Evolutionary conservation across 1,140 invertebrate genomes (phyloP).

Genomic region (Drosophila willistoni): DNA sequence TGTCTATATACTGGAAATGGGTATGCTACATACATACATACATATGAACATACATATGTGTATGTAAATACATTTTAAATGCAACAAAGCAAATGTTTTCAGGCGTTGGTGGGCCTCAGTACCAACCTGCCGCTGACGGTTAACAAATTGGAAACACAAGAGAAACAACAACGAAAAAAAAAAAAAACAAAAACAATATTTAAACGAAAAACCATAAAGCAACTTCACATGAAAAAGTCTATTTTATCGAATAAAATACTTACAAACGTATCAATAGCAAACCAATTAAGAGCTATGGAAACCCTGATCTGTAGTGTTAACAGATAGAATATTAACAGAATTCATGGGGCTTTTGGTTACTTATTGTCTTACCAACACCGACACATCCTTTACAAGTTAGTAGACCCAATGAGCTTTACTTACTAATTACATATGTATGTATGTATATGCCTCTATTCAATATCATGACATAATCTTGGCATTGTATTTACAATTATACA

Average conservation of each 20-base stretch:
- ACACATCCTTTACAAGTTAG: no score
- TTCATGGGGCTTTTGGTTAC: no score
- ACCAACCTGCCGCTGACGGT: neutral
- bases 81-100: constrained; percentile 14
- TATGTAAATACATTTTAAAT: constrained; percentile 13
- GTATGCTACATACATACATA: neutral
- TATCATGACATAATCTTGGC: no score
- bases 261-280: neutral
- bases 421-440: no score
- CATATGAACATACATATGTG: neutral
- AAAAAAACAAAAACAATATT: neutral
- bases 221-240: neutral
- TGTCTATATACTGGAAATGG: neutral
- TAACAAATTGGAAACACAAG: constrained; percentile 6
- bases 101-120: constrained; percentile 4
- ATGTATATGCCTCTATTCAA: no score
- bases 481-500: no score
- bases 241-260: neutral
- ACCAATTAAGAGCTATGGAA: neutral
- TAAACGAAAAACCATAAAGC: constrained; percentile 6
- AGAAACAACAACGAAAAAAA: neutral
- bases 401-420: no score
- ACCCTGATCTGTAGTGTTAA: neutral
- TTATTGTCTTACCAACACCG: no score
- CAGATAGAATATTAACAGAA: neutral